phyloP scores from a whole-genome alignment of 2,113 vertebrate species.

The Crypturellus undulatus region DNA sequence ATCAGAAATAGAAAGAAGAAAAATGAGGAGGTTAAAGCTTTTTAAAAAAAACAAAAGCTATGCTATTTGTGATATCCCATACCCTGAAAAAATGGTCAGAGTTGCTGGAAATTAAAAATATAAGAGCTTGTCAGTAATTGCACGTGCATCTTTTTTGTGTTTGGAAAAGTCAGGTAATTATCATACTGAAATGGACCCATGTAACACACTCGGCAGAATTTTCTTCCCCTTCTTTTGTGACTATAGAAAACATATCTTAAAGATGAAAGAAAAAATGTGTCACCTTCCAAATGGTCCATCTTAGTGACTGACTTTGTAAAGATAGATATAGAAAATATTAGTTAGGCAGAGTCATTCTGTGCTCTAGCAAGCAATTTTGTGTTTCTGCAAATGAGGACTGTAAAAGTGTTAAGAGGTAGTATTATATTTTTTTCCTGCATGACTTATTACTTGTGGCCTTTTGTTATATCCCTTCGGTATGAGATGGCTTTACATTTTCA shows the following conservation, averaged over 20 bases:
- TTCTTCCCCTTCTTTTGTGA: not conserved
- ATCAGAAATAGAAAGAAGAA: not conserved
- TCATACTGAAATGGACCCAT: not conserved
- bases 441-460: constrained; percentile 40
- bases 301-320: not conserved
- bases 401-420: not conserved
- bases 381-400: not conserved
- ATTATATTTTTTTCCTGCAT: constrained; percentile 31
- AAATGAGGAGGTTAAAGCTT: not conserved
- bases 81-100: not conserved
- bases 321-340: not conserved
- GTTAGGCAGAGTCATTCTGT: not conserved
- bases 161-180: constrained; percentile 2
- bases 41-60: not conserved
- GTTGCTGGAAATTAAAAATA: not conserved
- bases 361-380: not conserved
- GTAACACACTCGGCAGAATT: not conserved
- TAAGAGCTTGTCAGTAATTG: not conserved
- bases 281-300: not conserved
- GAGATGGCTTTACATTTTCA: constrained; percentile 35
- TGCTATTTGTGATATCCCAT: not conserved
- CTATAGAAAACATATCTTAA: not conserved
- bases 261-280: not conserved
- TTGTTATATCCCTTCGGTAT: constrained; percentile 8
- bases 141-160: not conserved